phyloP scores from a whole-genome alignment of 2,113 vertebrate genomes.

The Cacatua alba region DNA sequence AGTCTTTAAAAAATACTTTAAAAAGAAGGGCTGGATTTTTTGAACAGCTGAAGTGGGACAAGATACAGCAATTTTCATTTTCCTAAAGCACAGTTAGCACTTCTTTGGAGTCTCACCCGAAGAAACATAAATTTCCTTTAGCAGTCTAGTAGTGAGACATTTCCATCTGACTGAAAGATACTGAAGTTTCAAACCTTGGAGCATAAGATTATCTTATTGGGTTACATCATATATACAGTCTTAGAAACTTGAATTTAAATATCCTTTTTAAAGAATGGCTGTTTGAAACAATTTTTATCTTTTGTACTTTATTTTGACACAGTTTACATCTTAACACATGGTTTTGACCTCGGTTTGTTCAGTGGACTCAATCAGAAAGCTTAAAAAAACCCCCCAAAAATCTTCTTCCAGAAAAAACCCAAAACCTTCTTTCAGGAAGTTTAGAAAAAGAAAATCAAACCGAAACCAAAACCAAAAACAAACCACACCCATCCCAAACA shows the following conservation, averaged over 20 bases:
- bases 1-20: neutral
- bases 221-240: neutral
- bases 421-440: neutral
- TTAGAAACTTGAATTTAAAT: neutral
- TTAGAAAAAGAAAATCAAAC: neutral
- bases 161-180: neutral
- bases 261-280: neutral
- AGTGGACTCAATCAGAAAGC: neutral
- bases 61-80: neutral
- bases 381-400: neutral
- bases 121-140: neutral
- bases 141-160: neutral
- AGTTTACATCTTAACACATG: neutral
- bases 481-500: neutral
- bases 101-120: neutral
- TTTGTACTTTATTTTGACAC: fast-evolving
- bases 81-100: neutral
- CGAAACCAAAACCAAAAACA: neutral
- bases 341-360: neutral
- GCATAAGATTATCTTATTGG: neutral
- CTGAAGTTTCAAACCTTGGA: neutral
- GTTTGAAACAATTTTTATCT: neutral
- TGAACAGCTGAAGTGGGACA: neutral
- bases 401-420: neutral
- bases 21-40: neutral